Conservation (phyloP, 2,888 invertebrate genomes). For the Thymelicus lineola region DNA sequence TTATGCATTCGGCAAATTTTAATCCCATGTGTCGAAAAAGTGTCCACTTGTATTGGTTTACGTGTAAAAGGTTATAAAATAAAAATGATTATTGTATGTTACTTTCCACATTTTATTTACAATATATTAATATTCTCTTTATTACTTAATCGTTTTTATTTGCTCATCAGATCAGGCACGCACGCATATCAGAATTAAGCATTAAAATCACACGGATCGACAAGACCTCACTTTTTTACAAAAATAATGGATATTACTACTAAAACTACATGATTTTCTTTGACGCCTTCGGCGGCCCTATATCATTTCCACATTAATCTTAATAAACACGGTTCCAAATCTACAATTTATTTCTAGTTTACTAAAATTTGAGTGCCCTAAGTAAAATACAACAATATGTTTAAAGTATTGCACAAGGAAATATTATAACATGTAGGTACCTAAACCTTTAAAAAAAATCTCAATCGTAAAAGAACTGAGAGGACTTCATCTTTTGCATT, state of each 20-base stretch:
- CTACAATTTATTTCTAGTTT: neutral
- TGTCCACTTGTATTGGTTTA: no score
- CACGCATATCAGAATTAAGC: slow-evolving; percentile 63
- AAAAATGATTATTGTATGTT: slow-evolving; percentile 27
- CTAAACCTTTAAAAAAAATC: neutral
- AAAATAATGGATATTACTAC: slow-evolving; percentile 46
- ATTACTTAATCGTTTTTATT: slow-evolving; percentile 63
- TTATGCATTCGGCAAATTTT: no score
- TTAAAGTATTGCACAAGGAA: slow-evolving; percentile 4
- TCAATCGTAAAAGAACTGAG: no score
- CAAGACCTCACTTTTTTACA: slow-evolving; percentile 72
- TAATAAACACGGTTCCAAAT: neutral
- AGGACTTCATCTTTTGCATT: no score
- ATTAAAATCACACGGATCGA: slow-evolving; percentile 49
- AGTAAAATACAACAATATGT: slow-evolving; percentile 5
- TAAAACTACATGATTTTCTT: slow-evolving; percentile 50
- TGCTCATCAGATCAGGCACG: slow-evolving; percentile 76
- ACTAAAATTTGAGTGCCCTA: neutral
- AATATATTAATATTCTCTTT: slow-evolving; percentile 83
- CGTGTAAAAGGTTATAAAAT: slow-evolving; percentile 8
- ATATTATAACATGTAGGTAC: neutral
- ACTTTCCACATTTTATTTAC: slow-evolving; percentile 79
- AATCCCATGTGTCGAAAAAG: no score
- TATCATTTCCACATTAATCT: slow-evolving; percentile 51
- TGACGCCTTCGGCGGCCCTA: slow-evolving; percentile 70